Conservation (phyloP, 2,113 vertebrate species). For the Orycteropus afer region DNA sequence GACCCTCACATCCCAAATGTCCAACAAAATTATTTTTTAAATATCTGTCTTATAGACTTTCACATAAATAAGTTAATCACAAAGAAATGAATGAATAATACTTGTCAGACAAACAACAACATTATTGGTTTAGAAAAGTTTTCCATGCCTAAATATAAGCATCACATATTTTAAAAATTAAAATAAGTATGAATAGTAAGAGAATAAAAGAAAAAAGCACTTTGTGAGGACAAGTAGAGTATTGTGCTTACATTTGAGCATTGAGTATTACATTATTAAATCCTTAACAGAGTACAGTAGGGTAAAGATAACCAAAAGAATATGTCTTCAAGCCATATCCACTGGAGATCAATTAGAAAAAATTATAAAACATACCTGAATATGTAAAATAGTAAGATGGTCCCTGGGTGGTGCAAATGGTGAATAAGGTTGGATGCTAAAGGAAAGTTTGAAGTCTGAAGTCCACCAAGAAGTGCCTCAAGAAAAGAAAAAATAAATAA, state of each 20-base stretch:
- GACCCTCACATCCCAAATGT: not conserved
- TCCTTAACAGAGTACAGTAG: not conserved
- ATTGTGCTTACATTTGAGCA: no score
- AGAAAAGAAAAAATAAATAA: no score
- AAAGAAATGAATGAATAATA: not conserved
- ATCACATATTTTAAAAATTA: not conserved
- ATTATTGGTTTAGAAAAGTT: not conserved
- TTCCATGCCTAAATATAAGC: not conserved
- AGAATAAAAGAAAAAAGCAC: not conserved
- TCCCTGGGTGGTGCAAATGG: no score
- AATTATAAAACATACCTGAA: not conserved
- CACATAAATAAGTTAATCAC: not conserved
- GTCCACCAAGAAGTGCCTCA: no score
- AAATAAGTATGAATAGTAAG: not conserved
- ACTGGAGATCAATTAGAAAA: not conserved
- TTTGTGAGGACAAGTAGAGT: not conserved
- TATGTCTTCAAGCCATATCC: not conserved
- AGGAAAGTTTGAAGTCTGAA: no score
- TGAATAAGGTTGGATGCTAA: no score
- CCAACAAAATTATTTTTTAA: conserved; percentile 3
- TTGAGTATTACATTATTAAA: not conserved
- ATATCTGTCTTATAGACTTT: not conserved
- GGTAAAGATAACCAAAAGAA: not conserved
- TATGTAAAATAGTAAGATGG: not conserved
- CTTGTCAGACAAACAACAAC: not conserved